phyloP scores from a whole-genome alignment of 1,140 invertebrate genomes.

The Varroa destructor region DNA sequence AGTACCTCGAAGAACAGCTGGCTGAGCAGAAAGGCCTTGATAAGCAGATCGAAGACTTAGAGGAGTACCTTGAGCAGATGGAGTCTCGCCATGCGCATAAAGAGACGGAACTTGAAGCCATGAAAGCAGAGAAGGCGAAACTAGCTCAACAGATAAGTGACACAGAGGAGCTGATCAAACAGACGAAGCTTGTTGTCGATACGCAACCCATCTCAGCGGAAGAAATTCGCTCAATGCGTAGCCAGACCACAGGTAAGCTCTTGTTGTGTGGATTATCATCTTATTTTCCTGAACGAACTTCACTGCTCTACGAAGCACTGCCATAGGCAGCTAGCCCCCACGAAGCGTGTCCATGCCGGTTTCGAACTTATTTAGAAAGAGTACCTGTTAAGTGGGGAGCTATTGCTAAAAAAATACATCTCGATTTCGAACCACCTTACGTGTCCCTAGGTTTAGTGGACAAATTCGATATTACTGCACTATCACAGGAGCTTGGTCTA shows the following conservation, averaged over 20 bases:
- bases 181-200: conserved; percentile 10
- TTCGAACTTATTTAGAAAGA: background rate
- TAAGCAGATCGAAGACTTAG: too few species aligned
- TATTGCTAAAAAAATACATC: background rate
- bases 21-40: too few species aligned
- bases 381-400: background rate
- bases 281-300: background rate
- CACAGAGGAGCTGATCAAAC: background rate
- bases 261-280: background rate
- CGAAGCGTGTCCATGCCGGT: background rate
- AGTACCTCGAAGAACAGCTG: background rate
- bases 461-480: too few species aligned
- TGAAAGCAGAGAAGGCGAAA: background rate
- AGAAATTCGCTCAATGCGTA: conserved; percentile 3
- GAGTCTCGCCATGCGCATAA: too few species aligned
- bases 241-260: background rate
- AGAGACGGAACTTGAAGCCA: background rate
- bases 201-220: conserved; percentile 6
- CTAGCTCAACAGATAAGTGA: background rate
- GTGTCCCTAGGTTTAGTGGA: background rate
- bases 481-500: too few species aligned
- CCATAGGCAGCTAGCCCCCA: background rate
- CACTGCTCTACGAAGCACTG: background rate
- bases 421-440: background rate
- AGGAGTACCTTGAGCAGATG: too few species aligned